Base-by-base conservation (phyloP, 2,888 invertebrate species). In the Harpagoxenus sublaevis region DNA sequence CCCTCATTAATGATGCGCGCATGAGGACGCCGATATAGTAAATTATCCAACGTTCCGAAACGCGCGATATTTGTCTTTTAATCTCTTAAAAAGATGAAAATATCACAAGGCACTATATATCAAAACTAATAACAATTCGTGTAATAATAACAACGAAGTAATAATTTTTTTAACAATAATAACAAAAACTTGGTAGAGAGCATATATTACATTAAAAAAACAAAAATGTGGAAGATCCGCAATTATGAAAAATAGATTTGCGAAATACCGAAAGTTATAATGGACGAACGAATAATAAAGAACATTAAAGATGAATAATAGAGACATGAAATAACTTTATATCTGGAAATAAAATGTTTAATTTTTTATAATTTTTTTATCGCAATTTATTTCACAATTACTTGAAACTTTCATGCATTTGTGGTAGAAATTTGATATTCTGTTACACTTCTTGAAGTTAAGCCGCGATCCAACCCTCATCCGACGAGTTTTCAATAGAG, bases 401-500 rank as follows among this genome's bases (percentile, higher is more conserved):
- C n/a, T 66, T 2, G n/a, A 23, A 42, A 45, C 55, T n/a, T 75
- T 63, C 5, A 28, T 45, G 45, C 4, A 15, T 39, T 55, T 42
- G 8, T n/a, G 5, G 5, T 5, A 23, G 9, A 78, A 78, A 78
- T 78, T 78, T 68, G 55, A 78, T 55, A 55, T 68, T 45, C 4
- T 39, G 28, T 31, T 55, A 42, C 18, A 42, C 2, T 77, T 31
- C 57, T 55, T 55, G 31, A 68, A 78, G 18, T 71, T 51, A 60
- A 65, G 39, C 57, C 53, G 23, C 62, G 82, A 71, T 71, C 65
- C 79, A 79, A 28, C 70, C 86, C 75, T 55, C 45, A 84, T 89
- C 81, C 81, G 84, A 86, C 70, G 83, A 87, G 88, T 71, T 88
- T 89, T 89, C 89, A 89, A 89, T 89, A 78, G 85, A 84, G 73